Percentiles rank a stretch among this genome's conserved stretches.
Conservation (phyloP, 1,140 invertebrate genomes). For the Drosophila eugracilis region DNA sequence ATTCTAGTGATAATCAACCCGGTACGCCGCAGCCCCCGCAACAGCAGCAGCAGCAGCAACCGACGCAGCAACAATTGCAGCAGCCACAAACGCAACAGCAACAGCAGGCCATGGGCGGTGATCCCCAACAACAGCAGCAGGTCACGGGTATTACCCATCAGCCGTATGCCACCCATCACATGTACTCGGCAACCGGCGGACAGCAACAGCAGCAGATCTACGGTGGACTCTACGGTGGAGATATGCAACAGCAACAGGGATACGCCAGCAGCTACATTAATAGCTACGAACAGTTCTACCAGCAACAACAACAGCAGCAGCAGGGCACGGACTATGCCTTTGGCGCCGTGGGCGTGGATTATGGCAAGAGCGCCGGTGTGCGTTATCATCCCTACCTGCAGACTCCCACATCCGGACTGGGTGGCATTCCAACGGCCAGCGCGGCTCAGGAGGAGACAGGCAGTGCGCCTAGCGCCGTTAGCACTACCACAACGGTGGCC, state of each 20-base stretch:
- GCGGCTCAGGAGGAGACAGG: constrained; percentile 15
- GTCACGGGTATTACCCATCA: constrained; percentile 83
- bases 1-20: constrained; percentile 84
- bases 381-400: constrained; percentile 82
- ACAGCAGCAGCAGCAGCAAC: constrained; percentile 42
- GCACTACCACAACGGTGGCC: constrained; percentile 61
- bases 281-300: constrained; percentile 84
- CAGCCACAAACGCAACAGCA: constrained; percentile 55
- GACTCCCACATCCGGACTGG: constrained; percentile 61
- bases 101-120: constrained; percentile 16
- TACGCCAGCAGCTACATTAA: constrained; percentile 77
- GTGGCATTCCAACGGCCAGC: constrained; percentile 32
- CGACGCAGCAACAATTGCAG: constrained; percentile 46
- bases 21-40: constrained; percentile 77
- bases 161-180: constrained; percentile 70
- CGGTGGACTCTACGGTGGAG: constrained; percentile 89
- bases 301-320: constrained; percentile 68
- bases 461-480: constrained; percentile 40
- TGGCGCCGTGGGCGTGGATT: constrained; percentile 16
- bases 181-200: constrained; percentile 52
- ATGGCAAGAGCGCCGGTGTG: constrained; percentile 46
- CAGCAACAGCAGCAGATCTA: constrained; percentile 67
- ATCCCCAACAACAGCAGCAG: constrained; percentile 7
- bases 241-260: constrained; percentile 84
- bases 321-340: constrained; percentile 54